Evolutionary conservation across 1,140 invertebrate genomes (phyloP), one percentile per base, ranked within the genome.

Genomic region (Contarinia nasturtii): DNA sequence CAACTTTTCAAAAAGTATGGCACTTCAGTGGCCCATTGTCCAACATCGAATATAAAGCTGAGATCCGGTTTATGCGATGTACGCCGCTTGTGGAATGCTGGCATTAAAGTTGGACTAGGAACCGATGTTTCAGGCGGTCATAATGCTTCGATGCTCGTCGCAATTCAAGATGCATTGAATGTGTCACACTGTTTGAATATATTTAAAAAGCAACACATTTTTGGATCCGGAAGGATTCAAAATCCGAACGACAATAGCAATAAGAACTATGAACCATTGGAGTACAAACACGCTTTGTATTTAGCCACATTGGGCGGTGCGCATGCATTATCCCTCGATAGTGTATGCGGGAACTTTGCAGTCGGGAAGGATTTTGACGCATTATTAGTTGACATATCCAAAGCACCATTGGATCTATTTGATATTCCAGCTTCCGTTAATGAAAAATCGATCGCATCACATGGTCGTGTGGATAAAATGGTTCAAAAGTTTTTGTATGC

Each of bases 321-420:
- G 50, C 71, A 75, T 74, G 87, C 82, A 17, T 61, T 91, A 18
- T 68, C 71, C 3, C 55, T 91, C 45, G 77, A 79, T 14, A 57
- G 83, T 37, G 64, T 75, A 57, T 75, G 84, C 40, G 88, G 88
- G 15, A 88, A 79, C 61, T 86, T 93, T 57, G 61, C 72, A 55
- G 57, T 75, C 5, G 84, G 81, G 33, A 91, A 91, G 61, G 72
- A 86, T 48, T 91, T 93, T 57, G 88, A 92, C 68, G 87, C 86
- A 5, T 59, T 93, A 0, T 50, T 86, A 1, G 60, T 82, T 43
- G 76, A 82, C 54, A 57, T 70, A 15, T 56, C 66, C 34, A 55
- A 65, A 17, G 68, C 75, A n/a, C 62, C 70, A 15, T 68, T 79
- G 2, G 68, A 75, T 51, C 55, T 72, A 51, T 70, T 72, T 44